A percentile compares a stretch with the other conserved stretches of the same genome.
Evolutionary conservation across 23 tunicate species (phyloP).

Genomic region (Trididemnum clinides): DNA sequence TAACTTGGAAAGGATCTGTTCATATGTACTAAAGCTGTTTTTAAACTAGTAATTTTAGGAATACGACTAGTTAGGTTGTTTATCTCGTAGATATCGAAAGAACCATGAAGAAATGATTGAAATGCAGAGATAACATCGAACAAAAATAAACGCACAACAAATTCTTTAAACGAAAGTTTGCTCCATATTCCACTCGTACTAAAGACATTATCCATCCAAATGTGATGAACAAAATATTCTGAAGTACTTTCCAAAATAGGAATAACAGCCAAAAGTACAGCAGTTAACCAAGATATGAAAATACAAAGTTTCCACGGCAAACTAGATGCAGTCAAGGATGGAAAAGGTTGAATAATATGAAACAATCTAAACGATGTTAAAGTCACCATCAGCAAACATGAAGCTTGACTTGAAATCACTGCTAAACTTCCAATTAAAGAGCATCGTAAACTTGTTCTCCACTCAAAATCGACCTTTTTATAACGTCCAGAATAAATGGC

Average conservation of each 20-base stretch:
- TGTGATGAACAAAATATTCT: neutral
- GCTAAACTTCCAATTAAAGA: neutral
- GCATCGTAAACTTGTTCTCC: slow-evolving; percentile 16
- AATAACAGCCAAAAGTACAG: neutral
- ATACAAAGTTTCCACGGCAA: neutral
- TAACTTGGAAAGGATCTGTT: too few relatives aligned
- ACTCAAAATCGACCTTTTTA: neutral
- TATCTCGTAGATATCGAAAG: too few relatives aligned
- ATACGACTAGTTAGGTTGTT: too few relatives aligned
- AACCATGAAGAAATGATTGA: too few relatives aligned
- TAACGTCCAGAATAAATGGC: slow-evolving; percentile 1
- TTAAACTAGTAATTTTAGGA: too few relatives aligned
- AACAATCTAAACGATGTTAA: neutral
- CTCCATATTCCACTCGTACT: too few relatives aligned
- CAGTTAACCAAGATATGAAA: neutral
- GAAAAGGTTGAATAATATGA: neutral
- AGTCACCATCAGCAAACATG: neutral
- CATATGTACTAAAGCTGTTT: too few relatives aligned
- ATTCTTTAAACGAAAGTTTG: too few relatives aligned
- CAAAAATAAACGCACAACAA: too few relatives aligned
- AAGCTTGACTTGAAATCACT: neutral
- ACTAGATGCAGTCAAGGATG: neutral
- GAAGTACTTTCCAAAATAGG: neutral
- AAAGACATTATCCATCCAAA: too few relatives aligned
- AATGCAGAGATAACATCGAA: too few relatives aligned